Base-by-base conservation (phyloP, 2,797 vertebrate species). In the Dendrocincla tyrannina region DNA sequence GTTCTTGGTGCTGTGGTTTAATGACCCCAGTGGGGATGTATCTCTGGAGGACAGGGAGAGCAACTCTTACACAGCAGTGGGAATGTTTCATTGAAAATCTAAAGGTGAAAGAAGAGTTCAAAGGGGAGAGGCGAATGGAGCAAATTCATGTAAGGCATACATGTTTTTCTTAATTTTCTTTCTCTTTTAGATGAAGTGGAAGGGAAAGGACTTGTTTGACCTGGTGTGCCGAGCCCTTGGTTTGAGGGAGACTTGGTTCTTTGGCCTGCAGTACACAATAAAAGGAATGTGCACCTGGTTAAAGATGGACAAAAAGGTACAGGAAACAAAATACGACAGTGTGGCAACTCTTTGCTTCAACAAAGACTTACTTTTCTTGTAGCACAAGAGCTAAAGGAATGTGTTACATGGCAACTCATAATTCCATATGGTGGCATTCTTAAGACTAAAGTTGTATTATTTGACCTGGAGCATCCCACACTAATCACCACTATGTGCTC, bases 201-300 rank as follows among this genome's bases (percentile, higher is more conserved):
- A 99, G 96, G 99, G 99, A 32, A 99, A 99, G 95, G 99, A 99
- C 85, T 97, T 99, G 81, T 99, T 99, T 98, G 99, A 99, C 89
- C 95, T 99, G 96, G 99, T 99, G 82, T 99, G 99, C 87, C 97
- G 98, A 73, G 99, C 99, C 2, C 98, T 99, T n/a, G 99, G 99
- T 55, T 96, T 99, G 47, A 98, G 99, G 91, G 99, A 99, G 96
- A 99, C 98, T 27, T 99, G 99, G 99, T 99, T 99, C 95, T 99
- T 99, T 95, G 99, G 99, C 53, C 98, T 99, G 55, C 98, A 99
- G 76, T 99, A 99, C 96, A 98, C 98, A 5, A 96, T 99, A 19
- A 99, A 99, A 97, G 99, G 99, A 95, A 99, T 99, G 24, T 98
- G 98, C 42, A 98, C 98, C 32, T 99, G 99, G 99, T 95, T 99